A percentile compares a stretch with the other conserved stretches of the same genome.
These are phyloP conservation scores for Homarus americanus DNA, from an alignment of 1,140 invertebrate genomes.

Conservation along the genomic window DNA sequence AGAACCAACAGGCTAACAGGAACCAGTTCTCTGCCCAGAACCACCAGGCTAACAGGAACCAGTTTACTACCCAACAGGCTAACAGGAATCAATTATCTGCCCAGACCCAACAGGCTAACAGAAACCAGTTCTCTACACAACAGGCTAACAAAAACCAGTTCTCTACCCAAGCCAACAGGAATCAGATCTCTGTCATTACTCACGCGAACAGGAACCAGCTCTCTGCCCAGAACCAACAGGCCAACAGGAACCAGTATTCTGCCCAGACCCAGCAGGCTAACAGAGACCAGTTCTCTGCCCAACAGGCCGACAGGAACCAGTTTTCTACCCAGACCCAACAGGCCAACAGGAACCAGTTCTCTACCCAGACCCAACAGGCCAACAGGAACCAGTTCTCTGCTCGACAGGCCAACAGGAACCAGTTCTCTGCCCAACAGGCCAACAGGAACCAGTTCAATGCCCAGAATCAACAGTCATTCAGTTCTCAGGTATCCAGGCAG, in stretches of 20 bases:
- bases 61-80: too few species aligned
- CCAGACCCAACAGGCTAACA: not conserved
- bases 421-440: too few species aligned
- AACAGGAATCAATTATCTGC: too few species aligned
- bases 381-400: too few species aligned
- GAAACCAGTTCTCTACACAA: too few species aligned
- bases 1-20: not conserved
- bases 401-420: too few species aligned
- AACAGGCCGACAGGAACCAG: not conserved
- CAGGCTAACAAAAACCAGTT: not conserved
- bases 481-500: not conserved
- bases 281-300: not conserved
- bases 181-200: not conserved
- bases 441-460: not conserved
- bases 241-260: conserved; percentile 7
- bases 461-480: not conserved
- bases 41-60: conserved; percentile 1
- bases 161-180: not conserved
- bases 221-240: not conserved
- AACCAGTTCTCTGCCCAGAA: not conserved
- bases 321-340: conserved; percentile 1
- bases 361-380: not conserved
- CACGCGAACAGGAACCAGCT: conserved; percentile 2
- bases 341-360: conserved; percentile 13
- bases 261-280: not conserved